Evolutionary conservation across 64 coral and sea anemone species (phyloP).

Genomic region (Cladopsammia gracilis): DNA sequence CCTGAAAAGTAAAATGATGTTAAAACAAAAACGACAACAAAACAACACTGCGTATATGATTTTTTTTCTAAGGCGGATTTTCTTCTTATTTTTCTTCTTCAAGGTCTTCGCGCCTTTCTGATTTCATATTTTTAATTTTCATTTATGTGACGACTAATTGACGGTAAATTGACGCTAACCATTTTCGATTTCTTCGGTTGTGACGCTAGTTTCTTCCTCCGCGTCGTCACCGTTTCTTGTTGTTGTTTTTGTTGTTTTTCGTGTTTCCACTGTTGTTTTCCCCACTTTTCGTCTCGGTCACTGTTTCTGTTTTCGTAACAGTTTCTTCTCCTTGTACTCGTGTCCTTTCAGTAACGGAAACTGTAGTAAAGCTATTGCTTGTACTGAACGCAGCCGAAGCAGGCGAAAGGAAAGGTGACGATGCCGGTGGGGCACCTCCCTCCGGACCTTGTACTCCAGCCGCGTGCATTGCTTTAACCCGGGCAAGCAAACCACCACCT

Average conservation of each 20-base stretch:
- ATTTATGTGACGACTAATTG: not conserved
- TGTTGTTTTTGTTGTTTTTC: conserved; percentile 27
- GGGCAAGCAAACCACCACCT: conserved; percentile 73
- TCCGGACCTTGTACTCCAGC: conserved; percentile 84
- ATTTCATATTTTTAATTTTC: not conserved
- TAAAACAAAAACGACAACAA: not conserved
- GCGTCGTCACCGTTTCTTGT: conserved; percentile 21
- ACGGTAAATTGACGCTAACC: conserved; percentile 35
- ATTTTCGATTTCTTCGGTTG: conserved; percentile 2
- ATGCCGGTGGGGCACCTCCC: conserved; percentile 59
- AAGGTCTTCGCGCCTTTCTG: not conserved
- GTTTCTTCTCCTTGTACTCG: conserved; percentile 9
- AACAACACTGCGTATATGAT: conserved; percentile 4
- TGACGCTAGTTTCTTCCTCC: not conserved
- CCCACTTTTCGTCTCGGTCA: conserved; percentile 7
- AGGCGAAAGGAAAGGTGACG: conserved; percentile 86
- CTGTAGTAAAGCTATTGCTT: conserved; percentile 23
- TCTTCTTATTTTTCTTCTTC: not conserved
- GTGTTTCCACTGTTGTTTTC: not conserved
- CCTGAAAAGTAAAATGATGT: conserved; percentile 12
- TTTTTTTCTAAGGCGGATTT: not conserved
- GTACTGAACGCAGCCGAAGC: conserved; percentile 71
- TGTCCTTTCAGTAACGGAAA: not conserved
- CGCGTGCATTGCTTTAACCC: conserved; percentile 92
- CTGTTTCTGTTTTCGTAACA: conserved; percentile 11